Evolutionary conservation across 2,113 vertebrate species (phyloP).

Genomic region (Clarias magur): DNA sequence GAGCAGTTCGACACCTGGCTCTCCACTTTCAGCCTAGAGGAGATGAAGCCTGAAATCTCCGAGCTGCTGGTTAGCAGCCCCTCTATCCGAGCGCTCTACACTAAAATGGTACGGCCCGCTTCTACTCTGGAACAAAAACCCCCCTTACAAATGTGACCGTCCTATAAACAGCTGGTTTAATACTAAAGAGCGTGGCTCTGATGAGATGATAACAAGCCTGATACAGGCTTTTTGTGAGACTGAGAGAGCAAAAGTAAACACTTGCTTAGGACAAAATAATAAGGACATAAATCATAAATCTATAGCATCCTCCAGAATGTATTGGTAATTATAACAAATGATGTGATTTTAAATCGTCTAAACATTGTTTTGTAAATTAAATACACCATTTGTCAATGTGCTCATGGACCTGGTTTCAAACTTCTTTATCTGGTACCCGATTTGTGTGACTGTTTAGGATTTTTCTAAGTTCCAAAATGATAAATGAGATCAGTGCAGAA

Average conservation of each 20-base stretch:
- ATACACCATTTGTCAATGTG: neutral
- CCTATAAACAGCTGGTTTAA: neutral
- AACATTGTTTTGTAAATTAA: neutral
- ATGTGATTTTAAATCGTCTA: too few relatives aligned
- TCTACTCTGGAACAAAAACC: neutral
- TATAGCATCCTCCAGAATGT: neutral
- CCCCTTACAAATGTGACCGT: too few relatives aligned
- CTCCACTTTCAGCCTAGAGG: conserved; percentile 82
- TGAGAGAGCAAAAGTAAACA: neutral
- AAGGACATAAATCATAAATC: too few relatives aligned
- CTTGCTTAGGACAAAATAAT: neutral
- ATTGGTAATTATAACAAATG: neutral
- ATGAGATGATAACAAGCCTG: neutral
- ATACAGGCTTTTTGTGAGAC: neutral
- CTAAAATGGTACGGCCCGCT: conserved; percentile 85
- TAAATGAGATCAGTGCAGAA: too few relatives aligned
- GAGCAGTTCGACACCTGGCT: conserved; percentile 90
- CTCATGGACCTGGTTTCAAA: neutral
- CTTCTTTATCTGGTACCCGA: neutral
- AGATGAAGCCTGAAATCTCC: conserved; percentile 89
- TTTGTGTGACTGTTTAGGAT: neutral
- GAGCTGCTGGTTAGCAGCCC: conserved; percentile 90
- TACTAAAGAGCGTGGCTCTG: neutral
- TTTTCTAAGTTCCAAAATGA: too few relatives aligned
- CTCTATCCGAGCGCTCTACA: conserved; percentile 92